These are phyloP conservation scores for Artibeus jamaicensis DNA, from an alignment of 2,797 vertebrate species.

Conservation along the genomic window DNA sequence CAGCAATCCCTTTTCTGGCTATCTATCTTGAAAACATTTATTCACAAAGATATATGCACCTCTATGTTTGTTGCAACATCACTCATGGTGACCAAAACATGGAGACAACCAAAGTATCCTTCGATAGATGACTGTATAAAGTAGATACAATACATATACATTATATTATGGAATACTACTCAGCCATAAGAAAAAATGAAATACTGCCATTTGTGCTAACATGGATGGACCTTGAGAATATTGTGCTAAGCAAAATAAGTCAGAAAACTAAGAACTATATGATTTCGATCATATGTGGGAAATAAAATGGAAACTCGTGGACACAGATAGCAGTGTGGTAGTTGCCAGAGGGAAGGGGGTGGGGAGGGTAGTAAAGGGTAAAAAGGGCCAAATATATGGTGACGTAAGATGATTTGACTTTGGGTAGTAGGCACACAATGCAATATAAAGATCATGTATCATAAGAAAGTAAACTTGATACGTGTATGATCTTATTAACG, in stretches of 20 bases:
- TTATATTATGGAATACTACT: neutral
- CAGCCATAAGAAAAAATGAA: neutral
- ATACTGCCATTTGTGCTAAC: neutral
- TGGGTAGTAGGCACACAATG: neutral
- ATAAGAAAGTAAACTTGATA: neutral
- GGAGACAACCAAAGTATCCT: neutral
- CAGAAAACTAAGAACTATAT: neutral
- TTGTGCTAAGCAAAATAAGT: too few species aligned
- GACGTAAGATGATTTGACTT: neutral
- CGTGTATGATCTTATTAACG: neutral
- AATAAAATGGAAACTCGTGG: neutral
- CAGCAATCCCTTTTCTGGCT: neutral
- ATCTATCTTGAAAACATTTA: neutral
- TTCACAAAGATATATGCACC: neutral
- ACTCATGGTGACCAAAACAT: neutral
- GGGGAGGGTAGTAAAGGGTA: neutral
- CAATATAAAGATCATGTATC: neutral
- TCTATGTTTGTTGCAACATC: neutral
- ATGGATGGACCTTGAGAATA: neutral
- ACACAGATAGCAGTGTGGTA: neutral
- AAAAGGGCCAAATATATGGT: neutral
- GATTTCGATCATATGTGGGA: neutral
- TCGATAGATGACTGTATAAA: too few species aligned
- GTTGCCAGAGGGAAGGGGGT: neutral
- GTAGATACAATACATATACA: neutral